Evolutionary conservation across 2,888 invertebrate genomes (phyloP), one percentile per base, ranked within the genome.

Genomic region (Hirtodrosophila duncani): DNA sequence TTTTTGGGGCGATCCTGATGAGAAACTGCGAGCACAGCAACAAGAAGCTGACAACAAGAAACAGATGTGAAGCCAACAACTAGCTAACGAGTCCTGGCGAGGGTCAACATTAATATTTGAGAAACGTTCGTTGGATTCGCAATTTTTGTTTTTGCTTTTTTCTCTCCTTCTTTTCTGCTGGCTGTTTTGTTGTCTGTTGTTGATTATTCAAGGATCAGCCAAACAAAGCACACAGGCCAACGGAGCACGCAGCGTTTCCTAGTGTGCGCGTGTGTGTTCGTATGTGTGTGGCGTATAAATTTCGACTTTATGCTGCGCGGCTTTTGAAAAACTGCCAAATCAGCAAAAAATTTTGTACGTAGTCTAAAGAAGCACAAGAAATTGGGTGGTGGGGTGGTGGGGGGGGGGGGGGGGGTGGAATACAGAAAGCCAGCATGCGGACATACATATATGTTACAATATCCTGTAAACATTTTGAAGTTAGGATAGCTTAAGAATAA

Each of bases 191-290:
- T 58, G 58, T 5, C 58, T 74, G 59, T 74, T 67, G 78, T 80
- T 75, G 78, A 75, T 75, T 75, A 75, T 81, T 75, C 78, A 78
- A 78, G 75, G 70, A 75, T 78, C 81, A 81, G 64, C 62, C 67
- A 75, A 75, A 78, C 81, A 75, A 75, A 78, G 78, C 78, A 72
- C 74, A 80, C 72, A 78, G n/a, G n/a, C n/a, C n/a, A n/a, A n/a
- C n/a, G 67, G 69, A 63, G 53, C 44, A 49, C 26, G 55, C 51
- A 52, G 55, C 31, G 31, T 41, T 69, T 44, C 33, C 50, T 20
- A 4, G 7, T 20, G 4, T 4, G 20, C 5, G 26, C 26, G 52
- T 43, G 43, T 38, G 21, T 34, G n/a, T 11, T 4, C 13, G 7
- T 20, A 6, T 36, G 9, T 34, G 18, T 34, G 21, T 56, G 62